Percentiles rank a stretch among this genome's conserved stretches.
Conservation (phyloP, 1,140 invertebrate species). For the Rhagoletis pomonella region DNA sequence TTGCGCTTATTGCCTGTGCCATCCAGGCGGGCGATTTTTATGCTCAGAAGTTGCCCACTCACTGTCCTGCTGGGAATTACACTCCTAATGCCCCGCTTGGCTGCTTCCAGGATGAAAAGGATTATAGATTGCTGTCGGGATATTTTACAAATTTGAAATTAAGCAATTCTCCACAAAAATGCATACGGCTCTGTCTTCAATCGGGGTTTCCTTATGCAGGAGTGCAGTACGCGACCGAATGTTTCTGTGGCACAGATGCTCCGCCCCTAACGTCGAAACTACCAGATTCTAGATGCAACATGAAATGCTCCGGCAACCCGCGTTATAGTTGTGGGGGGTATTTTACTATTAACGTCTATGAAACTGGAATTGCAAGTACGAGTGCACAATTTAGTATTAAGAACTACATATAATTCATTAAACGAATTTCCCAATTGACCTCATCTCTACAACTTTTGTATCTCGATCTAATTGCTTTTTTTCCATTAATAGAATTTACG, state of each 20-base stretch:
- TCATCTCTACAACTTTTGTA: no score
- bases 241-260: slow-evolving; percentile 91
- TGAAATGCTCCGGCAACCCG: slow-evolving; percentile 86
- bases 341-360: slow-evolving; percentile 89
- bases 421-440: no score
- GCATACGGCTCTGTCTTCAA: slow-evolving; percentile 91
- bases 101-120: slow-evolving; percentile 90
- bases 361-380: slow-evolving; percentile 89
- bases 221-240: slow-evolving; percentile 93
- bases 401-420: no score
- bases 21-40: slow-evolving; percentile 85
- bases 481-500: slow-evolving; percentile 79
- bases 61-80: slow-evolving; percentile 81
- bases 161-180: slow-evolving; percentile 86
- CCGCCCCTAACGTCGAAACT: slow-evolving; percentile 80
- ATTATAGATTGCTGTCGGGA: slow-evolving; percentile 83
- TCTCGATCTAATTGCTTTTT: not conserved
- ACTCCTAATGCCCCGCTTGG: slow-evolving; percentile 83
- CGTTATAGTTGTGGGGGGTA: slow-evolving; percentile 89
- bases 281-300: slow-evolving; percentile 86
- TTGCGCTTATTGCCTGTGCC: slow-evolving; percentile 90
- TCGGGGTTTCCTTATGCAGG: slow-evolving; percentile 93
- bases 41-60: slow-evolving; percentile 83
- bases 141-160: slow-evolving; percentile 86
- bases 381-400: slow-evolving; percentile 30